phyloP scores from a whole-genome alignment of 2,888 invertebrate genomes.

The Cylindroiulus punctatus region DNA sequence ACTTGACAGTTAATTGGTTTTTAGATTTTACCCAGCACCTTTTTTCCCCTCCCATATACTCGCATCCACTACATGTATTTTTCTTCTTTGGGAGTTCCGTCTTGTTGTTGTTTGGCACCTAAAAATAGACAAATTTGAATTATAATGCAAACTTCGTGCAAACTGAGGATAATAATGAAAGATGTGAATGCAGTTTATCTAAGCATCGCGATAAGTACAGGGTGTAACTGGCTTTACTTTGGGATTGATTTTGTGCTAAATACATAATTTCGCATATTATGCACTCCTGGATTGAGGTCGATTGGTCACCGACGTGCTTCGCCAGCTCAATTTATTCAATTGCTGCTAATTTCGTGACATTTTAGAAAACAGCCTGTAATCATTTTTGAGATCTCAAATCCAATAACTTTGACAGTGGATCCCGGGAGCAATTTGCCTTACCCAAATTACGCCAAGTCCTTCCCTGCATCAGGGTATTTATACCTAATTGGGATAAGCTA shows the following conservation, averaged over 20 bases:
- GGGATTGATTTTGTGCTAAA: too few species aligned
- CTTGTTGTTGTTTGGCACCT: slow-evolving; percentile 30
- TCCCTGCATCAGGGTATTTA: background rate
- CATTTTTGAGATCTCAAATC: background rate
- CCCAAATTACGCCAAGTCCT: background rate
- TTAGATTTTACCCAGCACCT: slow-evolving; percentile 50
- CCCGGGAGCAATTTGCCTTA: background rate
- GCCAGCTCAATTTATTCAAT: slow-evolving; percentile 6
- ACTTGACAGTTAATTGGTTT: slow-evolving; percentile 56
- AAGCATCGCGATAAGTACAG: too few species aligned
- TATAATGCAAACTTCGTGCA: background rate
- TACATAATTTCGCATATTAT: background rate
- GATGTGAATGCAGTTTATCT: background rate
- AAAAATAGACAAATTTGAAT: slow-evolving; percentile 34
- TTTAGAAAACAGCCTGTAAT: background rate
- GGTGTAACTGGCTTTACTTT: too few species aligned
- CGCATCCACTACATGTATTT: background rate
- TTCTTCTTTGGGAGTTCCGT: background rate
- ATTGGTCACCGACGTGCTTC: background rate
- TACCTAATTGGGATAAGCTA: background rate
- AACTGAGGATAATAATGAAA: background rate
- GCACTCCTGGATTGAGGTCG: background rate
- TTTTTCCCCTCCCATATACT: slow-evolving; percentile 15
- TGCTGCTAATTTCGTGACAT: background rate
- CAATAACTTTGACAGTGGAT: background rate